Evolutionary conservation across 2,113 vertebrate species (phyloP), one percentile per base, ranked within the genome.

Genomic region (Elanoides forficatus): DNA sequence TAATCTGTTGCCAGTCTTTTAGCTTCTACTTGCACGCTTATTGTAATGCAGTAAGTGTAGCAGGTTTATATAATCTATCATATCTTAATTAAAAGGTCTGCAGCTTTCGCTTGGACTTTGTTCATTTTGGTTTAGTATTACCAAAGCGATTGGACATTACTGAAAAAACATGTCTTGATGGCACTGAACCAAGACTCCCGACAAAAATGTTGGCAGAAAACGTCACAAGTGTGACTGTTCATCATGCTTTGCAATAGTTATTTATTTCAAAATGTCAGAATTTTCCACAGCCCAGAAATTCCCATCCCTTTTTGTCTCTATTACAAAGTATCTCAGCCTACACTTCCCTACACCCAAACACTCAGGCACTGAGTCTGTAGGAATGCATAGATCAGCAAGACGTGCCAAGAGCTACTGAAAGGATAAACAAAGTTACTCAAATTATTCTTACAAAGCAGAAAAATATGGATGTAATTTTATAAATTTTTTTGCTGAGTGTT

Each of bases 11-110:
- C 58, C 20, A 9, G 30, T 75, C 58, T 81, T 30, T 7, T 4
- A 70, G 48, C 65, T 48, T 40, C 78, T 81, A 8, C 66, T 93
- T 60, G 45, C 43, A n/a, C 7, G 0, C 78, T 82, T 52, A 93
- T 95, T 96, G 85, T 8, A n/a, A 94, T 94, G 95, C 95, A 92
- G 85, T 2, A 8, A n/a, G 85, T 11, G 78, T 88, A 80, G 79
- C 21, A 23, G 53, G 62, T 82, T 95, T 82, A 30, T 88, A 60
- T 58, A 94, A 97, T 96, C 95, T 95, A 94, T 96, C 93, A 93
- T 95, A 96, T 97, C 96, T 97, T 96, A 96, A 97, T 97, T 97
- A 96, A 96, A 97, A 96, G 96, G 92, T 92, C 90, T n/a, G 95
- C 87, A 96, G 90, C 85, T 95, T 92, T 93, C 63, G 1, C 90